A percentile compares a stretch with the other conserved stretches of the same genome.
Conservation (phyloP, 2,888 invertebrate species). For the Habroteleia sp. region DNA sequence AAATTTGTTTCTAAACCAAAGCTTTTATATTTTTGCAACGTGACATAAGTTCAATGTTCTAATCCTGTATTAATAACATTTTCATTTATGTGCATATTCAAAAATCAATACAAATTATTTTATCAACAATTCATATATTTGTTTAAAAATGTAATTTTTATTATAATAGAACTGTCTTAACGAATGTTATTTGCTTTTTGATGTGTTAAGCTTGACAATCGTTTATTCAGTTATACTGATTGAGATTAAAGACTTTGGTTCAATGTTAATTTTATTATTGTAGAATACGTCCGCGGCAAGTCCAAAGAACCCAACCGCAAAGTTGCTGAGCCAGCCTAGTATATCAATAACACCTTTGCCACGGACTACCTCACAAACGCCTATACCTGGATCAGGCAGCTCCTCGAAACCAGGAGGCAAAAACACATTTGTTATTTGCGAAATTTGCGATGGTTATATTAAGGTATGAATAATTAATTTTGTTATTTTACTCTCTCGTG, state of each 20-base stretch:
- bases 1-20: no score
- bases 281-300: conserved; percentile 76
- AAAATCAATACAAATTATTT: no score
- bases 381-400: conserved; percentile 77
- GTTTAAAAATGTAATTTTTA: no score
- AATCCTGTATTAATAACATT: no score
- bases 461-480: no score
- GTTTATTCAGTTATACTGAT: neutral
- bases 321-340: conserved; percentile 88
- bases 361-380: conserved; percentile 79
- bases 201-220: conserved; percentile 39
- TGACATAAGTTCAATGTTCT: no score
- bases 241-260: no score
- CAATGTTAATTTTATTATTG: conserved; percentile 13
- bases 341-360: conserved; percentile 95
- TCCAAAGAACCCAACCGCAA: conserved; percentile 80
- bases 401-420: conserved; percentile 83
- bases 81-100: no score
- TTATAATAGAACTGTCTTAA: no score
- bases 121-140: no score
- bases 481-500: no score
- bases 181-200: conserved; percentile 48
- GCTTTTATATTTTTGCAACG: no score
- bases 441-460: conserved; percentile 98
- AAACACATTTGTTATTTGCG: conserved; percentile 95